These are phyloP conservation scores for Lophius americanus DNA, from an alignment of 2,797 vertebrate species.

Conservation along the genomic window DNA sequence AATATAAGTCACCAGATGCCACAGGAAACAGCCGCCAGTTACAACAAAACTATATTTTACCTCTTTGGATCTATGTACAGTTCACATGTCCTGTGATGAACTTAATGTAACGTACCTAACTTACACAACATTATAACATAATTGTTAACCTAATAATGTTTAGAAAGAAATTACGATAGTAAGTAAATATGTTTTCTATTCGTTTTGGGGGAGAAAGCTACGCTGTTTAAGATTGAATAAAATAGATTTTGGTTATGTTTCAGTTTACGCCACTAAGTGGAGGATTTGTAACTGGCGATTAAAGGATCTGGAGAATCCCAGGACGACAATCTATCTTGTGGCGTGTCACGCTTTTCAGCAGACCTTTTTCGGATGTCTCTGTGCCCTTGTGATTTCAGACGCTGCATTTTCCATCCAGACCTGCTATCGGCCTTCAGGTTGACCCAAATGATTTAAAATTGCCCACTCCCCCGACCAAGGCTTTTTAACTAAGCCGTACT, in stretches of 20 bases:
- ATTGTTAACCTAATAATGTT: neutral
- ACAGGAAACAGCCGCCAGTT: neutral
- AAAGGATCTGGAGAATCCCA: conserved; percentile 35
- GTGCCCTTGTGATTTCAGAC: conserved; percentile 52
- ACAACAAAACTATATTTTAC: neutral
- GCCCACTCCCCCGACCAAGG: conserved; percentile 69
- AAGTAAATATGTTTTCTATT: conserved; percentile 11
- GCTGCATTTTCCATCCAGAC: conserved; percentile 53
- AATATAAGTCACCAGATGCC: neutral
- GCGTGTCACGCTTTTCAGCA: conserved; percentile 31
- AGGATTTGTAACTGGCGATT: conserved; percentile 36
- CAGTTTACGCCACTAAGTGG: conserved; percentile 26
- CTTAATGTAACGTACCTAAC: too few relatives aligned
- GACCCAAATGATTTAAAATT: conserved; percentile 80
- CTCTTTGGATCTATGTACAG: too few relatives aligned
- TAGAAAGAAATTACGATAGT: conserved; percentile 8
- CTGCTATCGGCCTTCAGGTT: conserved; percentile 62
- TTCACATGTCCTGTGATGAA: too few relatives aligned
- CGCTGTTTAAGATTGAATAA: conserved; percentile 13
- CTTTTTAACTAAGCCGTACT: conserved; percentile 33
- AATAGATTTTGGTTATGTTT: conserved; percentile 30
- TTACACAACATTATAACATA: neutral
- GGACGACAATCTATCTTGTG: conserved; percentile 25
- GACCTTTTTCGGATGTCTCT: conserved; percentile 42
- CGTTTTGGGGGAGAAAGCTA: conserved; percentile 12